Evolutionary conservation across 2,888 invertebrate genomes (phyloP), one percentile per base, ranked within the genome.

Genomic region (Tenthredo notha): DNA sequence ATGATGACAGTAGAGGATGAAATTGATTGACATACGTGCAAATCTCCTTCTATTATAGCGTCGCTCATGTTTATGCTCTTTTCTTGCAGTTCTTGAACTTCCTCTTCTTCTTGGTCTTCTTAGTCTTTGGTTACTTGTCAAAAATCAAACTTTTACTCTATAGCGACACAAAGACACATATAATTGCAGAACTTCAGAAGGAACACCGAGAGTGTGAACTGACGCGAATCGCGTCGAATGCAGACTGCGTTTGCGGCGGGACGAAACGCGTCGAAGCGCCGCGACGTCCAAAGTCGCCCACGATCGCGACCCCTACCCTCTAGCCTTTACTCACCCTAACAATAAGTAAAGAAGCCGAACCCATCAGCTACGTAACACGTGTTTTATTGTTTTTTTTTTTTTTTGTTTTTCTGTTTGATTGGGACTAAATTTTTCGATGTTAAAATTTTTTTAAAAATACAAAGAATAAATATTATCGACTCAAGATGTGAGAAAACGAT

Each of bases 191-290:
- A 70, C 10, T 18, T 18, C 29, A 67, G 43, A 9, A 29, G 47
- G 67, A 83, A 47, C 67, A 47, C 70, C 43, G 29, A 7, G 65
- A 50, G 21, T 50, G 67, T 43, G 50, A 83, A 67, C 67, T 67
- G 58, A n/a, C 83, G 47, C 70, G 83, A 4, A 33, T 83, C 67
- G 33, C 47, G 67, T 43, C 83, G 83, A 83, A 83, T 47, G 67
- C 83, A 67, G 83, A 83, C 83, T 83, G 83, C 83, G 83, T 70
- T 83, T 83, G 61, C 61, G 43, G 67, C 67, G n/a, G 29, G 83
- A 29, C 25, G n/a, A 47, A 83, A 43, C 50, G 70, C 83, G 83
- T 83, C 83, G 67, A 65, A 83, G 70, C 65, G 83, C 83, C 70
- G 80, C 80, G 80, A 83, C 83, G 83, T 65, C 40, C 82, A 43